phyloP scores from a whole-genome alignment of 2,888 invertebrate species.

The Cheiracanthium punctorium region DNA sequence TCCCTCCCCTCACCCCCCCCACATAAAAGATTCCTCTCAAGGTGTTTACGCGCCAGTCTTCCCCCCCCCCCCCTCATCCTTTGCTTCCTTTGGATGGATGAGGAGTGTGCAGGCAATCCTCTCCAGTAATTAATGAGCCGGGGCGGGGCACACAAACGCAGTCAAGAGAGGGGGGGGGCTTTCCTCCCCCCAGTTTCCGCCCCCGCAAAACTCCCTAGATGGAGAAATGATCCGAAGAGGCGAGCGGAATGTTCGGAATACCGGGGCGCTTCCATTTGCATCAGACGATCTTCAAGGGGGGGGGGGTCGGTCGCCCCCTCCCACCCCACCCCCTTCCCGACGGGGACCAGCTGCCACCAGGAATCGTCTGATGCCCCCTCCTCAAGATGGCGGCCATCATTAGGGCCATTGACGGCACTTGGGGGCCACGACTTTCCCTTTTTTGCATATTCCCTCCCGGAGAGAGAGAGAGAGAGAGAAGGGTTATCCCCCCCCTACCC shows the following conservation, averaged over 20 bases:
- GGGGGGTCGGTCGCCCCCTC: background rate
- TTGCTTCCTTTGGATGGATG: conserved; percentile 19
- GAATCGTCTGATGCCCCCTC: conserved; percentile 51
- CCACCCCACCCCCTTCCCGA: background rate
- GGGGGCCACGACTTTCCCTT: conserved; percentile 52
- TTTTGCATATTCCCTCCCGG: conserved; percentile 32
- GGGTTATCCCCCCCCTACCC: too few species aligned
- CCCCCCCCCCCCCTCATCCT: conserved; percentile 41
- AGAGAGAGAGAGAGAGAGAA: background rate
- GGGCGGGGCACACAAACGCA: conserved; percentile 60
- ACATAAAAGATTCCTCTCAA: background rate
- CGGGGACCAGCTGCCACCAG: conserved; percentile 67
- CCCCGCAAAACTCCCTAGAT: conserved; percentile 35
- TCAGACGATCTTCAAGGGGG: conserved; percentile 40
- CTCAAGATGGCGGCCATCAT: conserved; percentile 68
- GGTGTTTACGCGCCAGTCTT: conserved; percentile 33
- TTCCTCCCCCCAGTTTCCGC: conserved; percentile 33
- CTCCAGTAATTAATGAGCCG: conserved; percentile 69
- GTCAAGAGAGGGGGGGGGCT: conserved; percentile 41
- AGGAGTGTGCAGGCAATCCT: conserved; percentile 39
- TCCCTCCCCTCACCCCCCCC: background rate
- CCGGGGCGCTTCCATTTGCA: conserved; percentile 52
- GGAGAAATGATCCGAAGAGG: conserved; percentile 63
- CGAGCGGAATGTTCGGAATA: conserved; percentile 54
- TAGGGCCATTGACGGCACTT: conserved; percentile 68